These are phyloP conservation scores for Macrosiphum euphorbiae DNA, from an alignment of 2,888 invertebrate genomes.

Conservation along the genomic window DNA sequence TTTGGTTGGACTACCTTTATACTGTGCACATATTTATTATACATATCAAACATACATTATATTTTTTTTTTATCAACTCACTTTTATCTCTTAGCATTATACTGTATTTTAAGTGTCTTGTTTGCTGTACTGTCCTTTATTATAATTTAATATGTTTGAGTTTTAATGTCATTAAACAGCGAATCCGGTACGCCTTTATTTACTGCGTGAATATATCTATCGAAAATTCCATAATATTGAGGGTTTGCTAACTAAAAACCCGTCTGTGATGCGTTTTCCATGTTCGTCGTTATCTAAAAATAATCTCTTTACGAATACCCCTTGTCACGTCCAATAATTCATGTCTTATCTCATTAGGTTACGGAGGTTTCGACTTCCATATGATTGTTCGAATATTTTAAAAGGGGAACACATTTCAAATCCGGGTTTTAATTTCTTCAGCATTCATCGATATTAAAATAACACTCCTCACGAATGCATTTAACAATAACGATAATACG, in stretches of 20 bases:
- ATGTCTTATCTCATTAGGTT: conserved; percentile 48
- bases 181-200: background rate
- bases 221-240: background rate
- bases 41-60: too few relatives aligned
- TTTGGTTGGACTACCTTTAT: background rate
- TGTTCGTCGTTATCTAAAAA: conserved; percentile 42
- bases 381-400: conserved; percentile 2
- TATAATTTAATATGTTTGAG: background rate
- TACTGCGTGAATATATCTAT: background rate
- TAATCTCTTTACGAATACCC: conserved; percentile 33
- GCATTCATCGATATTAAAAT: background rate
- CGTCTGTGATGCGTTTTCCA: conserved; percentile 25
- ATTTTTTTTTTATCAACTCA: background rate
- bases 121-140: background rate
- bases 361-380: background rate
- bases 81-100: background rate
- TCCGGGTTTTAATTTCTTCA: background rate
- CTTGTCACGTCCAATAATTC: conserved; percentile 46
- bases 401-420: background rate
- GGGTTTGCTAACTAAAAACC: conserved; percentile 8
- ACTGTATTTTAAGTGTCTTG: background rate
- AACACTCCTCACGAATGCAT: background rate
- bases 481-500: background rate
- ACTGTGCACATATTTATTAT: background rate
- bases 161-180: background rate